A percentile compares a stretch with the other conserved stretches of the same genome.
These are phyloP conservation scores for Actias luna DNA, from an alignment of 2,888 invertebrate species.

Conservation along the genomic window DNA sequence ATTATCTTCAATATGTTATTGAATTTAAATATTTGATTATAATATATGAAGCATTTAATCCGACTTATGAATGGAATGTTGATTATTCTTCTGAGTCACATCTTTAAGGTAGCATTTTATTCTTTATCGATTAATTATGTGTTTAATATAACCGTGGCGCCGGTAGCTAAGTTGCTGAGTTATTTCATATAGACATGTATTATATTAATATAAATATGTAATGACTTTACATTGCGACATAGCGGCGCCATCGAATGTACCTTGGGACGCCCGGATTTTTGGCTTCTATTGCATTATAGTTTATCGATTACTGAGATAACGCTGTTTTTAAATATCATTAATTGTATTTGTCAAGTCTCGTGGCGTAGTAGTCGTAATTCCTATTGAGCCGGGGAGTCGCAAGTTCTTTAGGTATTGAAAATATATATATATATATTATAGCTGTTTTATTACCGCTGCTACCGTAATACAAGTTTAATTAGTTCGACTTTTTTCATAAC, in stretches of 20 bases:
- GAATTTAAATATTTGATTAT: conserved; percentile 75
- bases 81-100: conserved; percentile 12
- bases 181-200: conserved; percentile 7
- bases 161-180: conserved; percentile 10
- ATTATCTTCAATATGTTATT: conserved; percentile 25
- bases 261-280: neutral
- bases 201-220: conserved; percentile 10
- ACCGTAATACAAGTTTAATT: too few species aligned
- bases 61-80: conserved; percentile 28
- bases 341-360: too few species aligned
- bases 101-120: conserved; percentile 8
- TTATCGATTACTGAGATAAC: neutral
- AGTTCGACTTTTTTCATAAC: neutral
- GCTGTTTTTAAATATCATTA: too few species aligned
- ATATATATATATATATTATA: too few species aligned
- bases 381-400: too few species aligned
- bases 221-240: neutral
- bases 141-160: conserved; percentile 13
- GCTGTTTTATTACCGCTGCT: too few species aligned
- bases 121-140: conserved; percentile 3
- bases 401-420: too few species aligned
- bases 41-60: conserved; percentile 53
- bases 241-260: neutral
- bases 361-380: too few species aligned
- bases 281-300: neutral